Conservation (phyloP, 2,113 vertebrate genomes). For the Martes martes region DNA sequence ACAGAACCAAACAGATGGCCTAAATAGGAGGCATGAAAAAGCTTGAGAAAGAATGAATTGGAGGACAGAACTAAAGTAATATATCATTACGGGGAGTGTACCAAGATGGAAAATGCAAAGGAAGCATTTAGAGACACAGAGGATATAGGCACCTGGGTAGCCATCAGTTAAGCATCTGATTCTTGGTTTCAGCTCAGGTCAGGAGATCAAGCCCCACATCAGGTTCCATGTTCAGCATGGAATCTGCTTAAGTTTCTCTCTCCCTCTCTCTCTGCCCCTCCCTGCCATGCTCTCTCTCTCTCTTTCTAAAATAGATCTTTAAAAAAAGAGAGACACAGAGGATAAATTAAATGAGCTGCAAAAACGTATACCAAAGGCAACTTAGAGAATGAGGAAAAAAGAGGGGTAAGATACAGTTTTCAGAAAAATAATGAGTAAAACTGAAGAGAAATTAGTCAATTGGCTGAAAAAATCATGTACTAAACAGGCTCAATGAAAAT, state of each 20-base stretch:
- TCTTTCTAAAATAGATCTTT: not conserved
- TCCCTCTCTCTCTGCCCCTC: not conserved
- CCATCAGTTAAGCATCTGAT: not conserved
- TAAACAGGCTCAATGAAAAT: not conserved
- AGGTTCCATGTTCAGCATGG: not conserved
- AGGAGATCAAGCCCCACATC: not conserved
- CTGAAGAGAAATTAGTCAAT: not conserved
- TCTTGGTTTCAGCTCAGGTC: not conserved
- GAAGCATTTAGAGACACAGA: not conserved
- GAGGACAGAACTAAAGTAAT: not conserved
- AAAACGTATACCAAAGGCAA: constrained; percentile 1
- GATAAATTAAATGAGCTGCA: constrained; percentile 30
- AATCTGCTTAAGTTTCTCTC: not conserved
- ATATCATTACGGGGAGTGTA: not conserved
- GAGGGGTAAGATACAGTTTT: not conserved
- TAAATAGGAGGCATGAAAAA: not conserved
- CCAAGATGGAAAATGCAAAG: not conserved
- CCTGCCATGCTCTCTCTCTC: not conserved
- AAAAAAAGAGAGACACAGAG: not conserved
- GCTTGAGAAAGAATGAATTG: not conserved
- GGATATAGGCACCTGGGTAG: not conserved
- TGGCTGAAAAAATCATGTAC: not conserved
- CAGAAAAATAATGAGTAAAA: constrained; percentile 2
- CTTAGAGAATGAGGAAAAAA: not conserved
- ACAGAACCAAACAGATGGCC: not conserved